phyloP scores from a whole-genome alignment of 2,113 vertebrate species.

The Puma concolor region DNA sequence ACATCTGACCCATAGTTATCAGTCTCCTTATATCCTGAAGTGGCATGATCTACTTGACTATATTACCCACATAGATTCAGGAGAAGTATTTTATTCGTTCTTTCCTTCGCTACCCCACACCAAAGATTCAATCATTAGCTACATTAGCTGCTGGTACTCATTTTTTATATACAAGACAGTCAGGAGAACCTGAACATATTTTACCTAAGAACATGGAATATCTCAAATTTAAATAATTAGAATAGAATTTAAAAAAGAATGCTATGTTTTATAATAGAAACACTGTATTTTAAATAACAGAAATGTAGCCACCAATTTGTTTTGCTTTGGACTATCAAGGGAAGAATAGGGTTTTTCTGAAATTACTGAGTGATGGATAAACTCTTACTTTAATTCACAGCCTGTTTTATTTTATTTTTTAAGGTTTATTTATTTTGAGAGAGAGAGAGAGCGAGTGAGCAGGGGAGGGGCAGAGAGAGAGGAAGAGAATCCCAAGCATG shows the following conservation, averaged over 20 bases:
- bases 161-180: background rate
- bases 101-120: background rate
- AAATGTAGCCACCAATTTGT: background rate
- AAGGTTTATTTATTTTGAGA: no score
- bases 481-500: no score
- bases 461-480: no score
- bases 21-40: background rate
- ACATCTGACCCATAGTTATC: background rate
- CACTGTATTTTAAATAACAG: background rate
- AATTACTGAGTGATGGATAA: background rate
- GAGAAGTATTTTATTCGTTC: background rate
- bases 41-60: background rate
- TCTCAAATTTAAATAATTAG: conserved; percentile 15
- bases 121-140: background rate
- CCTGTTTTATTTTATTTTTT: background rate
- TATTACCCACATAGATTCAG: background rate
- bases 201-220: background rate
- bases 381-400: background rate
- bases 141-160: background rate
- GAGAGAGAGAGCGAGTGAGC: no score
- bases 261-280: background rate
- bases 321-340: background rate
- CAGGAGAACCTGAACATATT: background rate
- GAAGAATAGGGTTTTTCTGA: background rate
- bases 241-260: background rate